Base-by-base conservation (phyloP, 2,888 invertebrate genomes). In the Phyllotreta striolata region DNA sequence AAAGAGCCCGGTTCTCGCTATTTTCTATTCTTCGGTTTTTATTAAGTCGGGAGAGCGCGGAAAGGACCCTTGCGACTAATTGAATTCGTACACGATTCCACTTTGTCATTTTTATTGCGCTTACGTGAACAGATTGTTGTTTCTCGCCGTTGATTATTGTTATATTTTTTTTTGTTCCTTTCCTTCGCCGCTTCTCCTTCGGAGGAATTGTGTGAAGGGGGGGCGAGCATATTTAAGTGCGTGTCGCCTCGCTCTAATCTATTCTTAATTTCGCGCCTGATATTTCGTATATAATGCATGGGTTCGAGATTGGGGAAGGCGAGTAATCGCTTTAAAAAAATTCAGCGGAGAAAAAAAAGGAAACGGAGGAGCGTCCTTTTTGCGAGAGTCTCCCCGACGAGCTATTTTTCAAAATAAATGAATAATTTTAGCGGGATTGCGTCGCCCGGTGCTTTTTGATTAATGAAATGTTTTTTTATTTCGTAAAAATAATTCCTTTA, bases 41-140 rank as follows among this genome's bases (percentile, higher is more conserved):
- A 52, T 63, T 59, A 47, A 51, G 55, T 60, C 56, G 43, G 24
- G 24, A 24, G 24, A 64, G 52, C 56, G 52, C 14, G 51, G 39
- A 44, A 61, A 43, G 55, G 56, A 38, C 64, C 52, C 64, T 64
- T 55, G 60, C 56, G 60, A 56, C 51, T 60, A 60, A 64, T 64
- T 64, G 40, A 56, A 61, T 64, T 64, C 44, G 64, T 56, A 49
- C 44, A 60, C 60, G 12, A 14, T 41, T 44, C 52, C 24, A 64
- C 55, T 64, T 64, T 55, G 55, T 64, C 64, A 64, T 64, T 64
- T 55, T 55, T 60, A 58, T 58, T 6, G 38, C 40, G 49, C 40
- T 58, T 58, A 58, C 49, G 49, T 47, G 49, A 49, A 35, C 34
- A 34, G 39, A 49, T 47, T 58, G 49, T 49, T 58, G 58, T 49